These are phyloP conservation scores for Melanostoma scalare DNA, from an alignment of 2,888 invertebrate genomes.

Conservation along the genomic window DNA sequence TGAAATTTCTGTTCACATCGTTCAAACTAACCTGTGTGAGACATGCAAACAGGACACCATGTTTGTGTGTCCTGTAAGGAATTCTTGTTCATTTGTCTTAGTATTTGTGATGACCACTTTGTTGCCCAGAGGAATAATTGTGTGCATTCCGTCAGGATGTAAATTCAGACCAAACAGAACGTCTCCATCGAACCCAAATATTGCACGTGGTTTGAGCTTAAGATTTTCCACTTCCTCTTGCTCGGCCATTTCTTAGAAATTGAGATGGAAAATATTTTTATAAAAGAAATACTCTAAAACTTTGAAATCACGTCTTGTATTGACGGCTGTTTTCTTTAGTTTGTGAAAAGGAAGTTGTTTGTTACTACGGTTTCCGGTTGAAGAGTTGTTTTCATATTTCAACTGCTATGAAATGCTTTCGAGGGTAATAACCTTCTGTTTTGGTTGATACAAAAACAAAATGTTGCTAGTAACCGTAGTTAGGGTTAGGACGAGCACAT, in stretches of 20 bases:
- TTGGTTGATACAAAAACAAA: too few relatives aligned
- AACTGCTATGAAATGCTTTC: neutral
- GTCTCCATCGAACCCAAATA: constrained; percentile 91
- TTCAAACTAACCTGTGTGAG: constrained; percentile 83
- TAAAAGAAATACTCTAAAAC: constrained; percentile 26
- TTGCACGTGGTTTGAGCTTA: constrained; percentile 86
- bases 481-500: too few relatives aligned
- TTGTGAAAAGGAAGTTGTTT: constrained; percentile 24
- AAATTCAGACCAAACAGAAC: constrained; percentile 85
- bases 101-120: constrained; percentile 89
- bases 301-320: neutral
- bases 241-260: constrained; percentile 3
- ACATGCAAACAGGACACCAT: constrained; percentile 89
- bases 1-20: neutral
- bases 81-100: constrained; percentile 87
- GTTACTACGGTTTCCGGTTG: constrained; percentile 61
- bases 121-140: constrained; percentile 90
- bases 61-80: constrained; percentile 91
- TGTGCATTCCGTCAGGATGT: constrained; percentile 88
- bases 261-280: neutral
- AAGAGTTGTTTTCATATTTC: constrained; percentile 21
- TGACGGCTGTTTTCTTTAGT: neutral
- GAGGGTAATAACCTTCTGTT: too few relatives aligned
- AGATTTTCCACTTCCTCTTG: constrained; percentile 79
- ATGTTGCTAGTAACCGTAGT: too few relatives aligned